Evolutionary conservation across 2,888 invertebrate genomes (phyloP), one percentile per base, ranked within the genome.

Genomic region (Creontiades dilutus): DNA sequence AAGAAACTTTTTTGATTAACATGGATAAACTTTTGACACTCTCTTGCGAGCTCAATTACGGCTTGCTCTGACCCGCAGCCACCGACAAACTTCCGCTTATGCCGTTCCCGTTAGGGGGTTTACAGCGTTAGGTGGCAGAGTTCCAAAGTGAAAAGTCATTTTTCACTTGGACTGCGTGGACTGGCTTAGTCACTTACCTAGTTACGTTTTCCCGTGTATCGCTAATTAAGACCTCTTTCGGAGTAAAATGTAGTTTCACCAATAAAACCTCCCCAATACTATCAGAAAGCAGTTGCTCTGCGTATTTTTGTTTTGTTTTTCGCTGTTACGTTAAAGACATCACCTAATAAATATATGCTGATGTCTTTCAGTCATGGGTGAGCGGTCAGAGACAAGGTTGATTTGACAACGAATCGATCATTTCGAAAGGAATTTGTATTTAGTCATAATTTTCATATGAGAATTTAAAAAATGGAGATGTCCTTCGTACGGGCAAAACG

Each of bases 21-120:
- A 82, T 82, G 82, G 82, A 48, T 27, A 48, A 82, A 82, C 82
- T 82, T 81, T 82, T 82, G 82, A 82, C 82, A 48, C 52, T 52
- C 81, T 81, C 27, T 47, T 82, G 82, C 52, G 80, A 52, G 82
- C 48, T 82, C 82, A 82, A 82, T 82, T 82, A 82, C 48, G 48
- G 68, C 68, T 68, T 57, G 57, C 57, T 68, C 68, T 19, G 68
- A 68, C 68, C 68, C 13, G 23, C 23, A 19, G 68, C 68, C 11
- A 27, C 68, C 68, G 14, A 16, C 23, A 19, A 68, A 68, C 68
- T 68, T 68, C 68, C 68, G 68, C 12, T 68, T 68, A 68, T 68
- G 68, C 68, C 68, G 19, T 19, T 13, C 3, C 9, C 23, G 68
- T 27, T 68, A 68, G 23, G 68, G 61, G 68, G 19, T 68, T 68